Evolutionary conservation across 2,888 invertebrate species (phyloP), one percentile per base, ranked within the genome.

Genomic region (Odontomyia ornata): DNA sequence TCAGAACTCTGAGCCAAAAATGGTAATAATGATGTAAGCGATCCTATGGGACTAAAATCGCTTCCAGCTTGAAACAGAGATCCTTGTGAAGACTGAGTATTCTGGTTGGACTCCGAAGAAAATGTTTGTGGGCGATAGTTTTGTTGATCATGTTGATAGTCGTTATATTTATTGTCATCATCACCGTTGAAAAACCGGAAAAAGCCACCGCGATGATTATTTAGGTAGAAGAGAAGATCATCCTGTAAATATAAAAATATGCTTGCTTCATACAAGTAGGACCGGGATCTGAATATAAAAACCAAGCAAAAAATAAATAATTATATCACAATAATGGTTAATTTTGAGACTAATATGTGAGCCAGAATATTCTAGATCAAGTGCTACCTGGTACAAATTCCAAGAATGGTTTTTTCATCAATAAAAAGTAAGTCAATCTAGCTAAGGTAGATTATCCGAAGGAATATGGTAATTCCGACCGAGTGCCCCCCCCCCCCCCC

Each of bases 121-220:
- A 71, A 73, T 46, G 78, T 76, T 73, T 76, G 71, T 43, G 73
- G 76, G 21, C 69, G 69, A 0, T 36, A 18, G 2, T 57, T 60
- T 18, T 64, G 23, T 11, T 67, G 23, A 36, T 79, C 77, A 23
- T 65, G 75, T 57, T 79, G 71, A 56, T 77, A 25, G n/a, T 79
- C 21, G 21, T 77, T 76, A 76, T 64, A 64, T n/a, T 28, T 67
- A 3, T 47, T 76, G 28, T 78, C 84, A 75, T 89, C 89, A 57
- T 88, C 82, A 46, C 89, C 89, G 79, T 89, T 91, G 83, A 95
- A 95, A 83, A 93, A 93, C 79, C 93, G 89, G 83, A 95, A 95
- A 86, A 95, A 94, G 0, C 95, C 95, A 56, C 95, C 95, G 77
- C 94, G 94, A 83, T 95, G 91, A 85, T 94, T 95, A 87, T 95